Percentiles rank a stretch among this genome's conserved stretches.
Evolutionary conservation across 2,797 vertebrate genomes (phyloP).

Genomic region (Sciurus carolinensis): DNA sequence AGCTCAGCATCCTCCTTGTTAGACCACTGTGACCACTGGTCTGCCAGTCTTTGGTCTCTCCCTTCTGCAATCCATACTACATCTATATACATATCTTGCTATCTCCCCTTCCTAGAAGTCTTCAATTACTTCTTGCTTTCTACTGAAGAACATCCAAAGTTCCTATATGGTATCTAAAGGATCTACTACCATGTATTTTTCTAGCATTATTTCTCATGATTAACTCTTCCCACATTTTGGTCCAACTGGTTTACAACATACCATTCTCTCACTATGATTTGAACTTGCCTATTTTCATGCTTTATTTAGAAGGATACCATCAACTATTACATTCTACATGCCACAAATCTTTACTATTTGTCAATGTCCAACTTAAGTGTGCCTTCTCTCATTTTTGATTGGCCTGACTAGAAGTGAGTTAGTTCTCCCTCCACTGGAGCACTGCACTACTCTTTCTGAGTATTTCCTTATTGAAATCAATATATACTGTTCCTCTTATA

Average conservation of each 20-base stretch:
- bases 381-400: not conserved
- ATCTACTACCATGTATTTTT: not conserved
- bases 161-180: not conserved
- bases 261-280: not conserved
- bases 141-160: not conserved
- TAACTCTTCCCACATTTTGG: not conserved
- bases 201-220: not conserved
- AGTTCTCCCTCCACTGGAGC: not conserved
- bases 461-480: slow-evolving; percentile 31
- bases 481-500: not conserved
- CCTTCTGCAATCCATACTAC: not conserved
- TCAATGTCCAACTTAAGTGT: not conserved
- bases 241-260: not conserved
- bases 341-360: not conserved
- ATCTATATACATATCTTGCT: not conserved
- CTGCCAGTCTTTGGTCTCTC: not conserved
- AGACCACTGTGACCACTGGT: not conserved
- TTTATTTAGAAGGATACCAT: not conserved
- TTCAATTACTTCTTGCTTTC: not conserved
- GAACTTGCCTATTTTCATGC: not conserved
- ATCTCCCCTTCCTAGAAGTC: not conserved
- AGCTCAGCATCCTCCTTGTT: not conserved
- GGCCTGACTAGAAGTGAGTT: not conserved
- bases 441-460: not conserved
- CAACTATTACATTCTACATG: not conserved